Evolutionary conservation across 2,797 vertebrate genomes (phyloP).

Genomic region (Urosaurus nigricauda): DNA sequence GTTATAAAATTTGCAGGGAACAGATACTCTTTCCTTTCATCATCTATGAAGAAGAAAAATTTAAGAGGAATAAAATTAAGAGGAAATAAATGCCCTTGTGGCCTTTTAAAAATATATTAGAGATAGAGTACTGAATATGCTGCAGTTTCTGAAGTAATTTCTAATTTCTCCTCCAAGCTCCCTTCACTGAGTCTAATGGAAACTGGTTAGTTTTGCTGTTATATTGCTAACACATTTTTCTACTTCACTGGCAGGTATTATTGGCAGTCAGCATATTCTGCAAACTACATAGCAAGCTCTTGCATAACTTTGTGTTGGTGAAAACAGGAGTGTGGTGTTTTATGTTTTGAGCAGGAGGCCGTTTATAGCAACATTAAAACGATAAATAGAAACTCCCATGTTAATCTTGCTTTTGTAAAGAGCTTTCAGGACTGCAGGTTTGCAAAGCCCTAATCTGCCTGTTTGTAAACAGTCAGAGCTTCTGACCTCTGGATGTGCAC

Average conservation of each 20-base stretch:
- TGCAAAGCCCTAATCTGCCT: constrained; percentile 66
- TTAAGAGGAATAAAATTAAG: background rate
- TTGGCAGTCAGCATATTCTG: background rate
- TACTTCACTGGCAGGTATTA: background rate
- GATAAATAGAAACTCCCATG: constrained; percentile 50
- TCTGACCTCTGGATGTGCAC: constrained; percentile 48
- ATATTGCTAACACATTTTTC: background rate
- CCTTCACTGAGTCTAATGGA: background rate
- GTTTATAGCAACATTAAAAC: constrained; percentile 41
- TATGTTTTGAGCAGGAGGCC: constrained; percentile 7
- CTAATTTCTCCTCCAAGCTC: background rate
- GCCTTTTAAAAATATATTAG: background rate
- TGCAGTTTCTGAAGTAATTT: background rate
- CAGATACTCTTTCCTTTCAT: background rate
- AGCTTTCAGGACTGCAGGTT: constrained; percentile 68
- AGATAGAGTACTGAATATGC: background rate
- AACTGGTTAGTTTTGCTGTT: background rate
- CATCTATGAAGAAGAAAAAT: background rate
- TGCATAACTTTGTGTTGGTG: constrained; percentile 17
- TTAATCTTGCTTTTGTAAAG: constrained; percentile 68
- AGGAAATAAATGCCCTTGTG: background rate
- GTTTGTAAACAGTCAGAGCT: constrained; percentile 70
- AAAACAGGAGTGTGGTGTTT: constrained; percentile 16
- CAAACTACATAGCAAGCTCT: background rate
- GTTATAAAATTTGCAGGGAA: background rate